These are phyloP conservation scores for Philaenus spumarius DNA, from an alignment of 1,140 invertebrate genomes.

Conservation along the genomic window DNA sequence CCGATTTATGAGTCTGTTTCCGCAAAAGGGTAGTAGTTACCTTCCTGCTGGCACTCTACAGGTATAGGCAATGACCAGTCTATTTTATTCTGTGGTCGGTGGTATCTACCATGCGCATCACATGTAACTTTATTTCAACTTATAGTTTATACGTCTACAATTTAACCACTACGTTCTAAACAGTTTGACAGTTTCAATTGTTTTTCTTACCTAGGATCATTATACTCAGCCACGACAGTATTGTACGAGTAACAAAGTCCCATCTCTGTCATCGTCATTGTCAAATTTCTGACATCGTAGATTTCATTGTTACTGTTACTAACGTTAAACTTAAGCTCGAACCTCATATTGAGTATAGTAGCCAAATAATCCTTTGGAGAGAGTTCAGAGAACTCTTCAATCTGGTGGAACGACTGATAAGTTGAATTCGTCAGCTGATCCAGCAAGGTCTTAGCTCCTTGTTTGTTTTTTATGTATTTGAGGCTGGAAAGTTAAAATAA, in stretches of 20 bases:
- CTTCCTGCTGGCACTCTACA: too few species aligned
- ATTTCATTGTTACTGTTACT: constrained; percentile 27
- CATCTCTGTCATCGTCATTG: constrained; percentile 51
- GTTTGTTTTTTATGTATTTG: background rate
- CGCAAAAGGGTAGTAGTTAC: too few species aligned
- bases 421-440: background rate
- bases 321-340: constrained; percentile 18
- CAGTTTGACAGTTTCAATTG: too few species aligned
- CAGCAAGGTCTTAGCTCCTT: background rate
- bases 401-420: background rate
- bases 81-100: too few species aligned
- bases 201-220: constrained; percentile 51
- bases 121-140: too few species aligned
- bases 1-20: too few species aligned
- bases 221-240: constrained; percentile 54
- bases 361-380: constrained; percentile 48
- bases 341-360: constrained; percentile 36
- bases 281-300: background rate
- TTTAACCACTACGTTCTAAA: too few species aligned
- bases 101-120: too few species aligned
- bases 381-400: background rate
- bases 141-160: too few species aligned
- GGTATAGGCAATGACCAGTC: too few species aligned
- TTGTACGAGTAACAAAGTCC: constrained; percentile 59
- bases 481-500: too few species aligned